A percentile compares a stretch with the other conserved stretches of the same genome.
These are phyloP conservation scores for Epinephelus coioides DNA, from an alignment of 2,797 vertebrate genomes.

Conservation along the genomic window DNA sequence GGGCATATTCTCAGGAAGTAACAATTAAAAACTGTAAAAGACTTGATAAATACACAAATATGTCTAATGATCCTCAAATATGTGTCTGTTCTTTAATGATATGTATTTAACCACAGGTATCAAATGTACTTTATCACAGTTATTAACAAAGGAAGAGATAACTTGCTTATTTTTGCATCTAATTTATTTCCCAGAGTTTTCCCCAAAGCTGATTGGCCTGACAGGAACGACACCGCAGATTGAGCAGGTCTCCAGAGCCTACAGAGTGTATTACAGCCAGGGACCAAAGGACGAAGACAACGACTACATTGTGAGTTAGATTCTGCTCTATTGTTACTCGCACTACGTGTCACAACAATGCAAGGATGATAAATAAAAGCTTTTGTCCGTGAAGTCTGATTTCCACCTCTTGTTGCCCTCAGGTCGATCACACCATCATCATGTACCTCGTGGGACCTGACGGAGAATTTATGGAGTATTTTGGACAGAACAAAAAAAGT, in stretches of 20 bases:
- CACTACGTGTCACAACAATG: fast-evolving
- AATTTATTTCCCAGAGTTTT: constrained; percentile 89
- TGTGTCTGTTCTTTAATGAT: not conserved
- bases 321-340: not conserved
- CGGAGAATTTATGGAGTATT: constrained; percentile 94
- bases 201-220: constrained; percentile 94
- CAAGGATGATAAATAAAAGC: too few species aligned
- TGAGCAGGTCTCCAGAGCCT: constrained; percentile 91
- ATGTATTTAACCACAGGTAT: too few species aligned
- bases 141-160: not conserved
- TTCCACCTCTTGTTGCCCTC: not conserved
- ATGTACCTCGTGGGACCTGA: constrained; percentile 97
- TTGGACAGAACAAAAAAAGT: constrained; percentile 93
- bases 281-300: constrained; percentile 97
- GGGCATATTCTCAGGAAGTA: not conserved
- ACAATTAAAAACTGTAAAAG: not conserved
- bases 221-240: constrained; percentile 90
- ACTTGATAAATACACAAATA: too few species aligned
- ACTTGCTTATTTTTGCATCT: not conserved
- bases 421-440: constrained; percentile 99
- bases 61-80: not conserved
- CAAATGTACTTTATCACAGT: too few species aligned
- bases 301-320: constrained; percentile 96
- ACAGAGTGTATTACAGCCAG: constrained; percentile 95
- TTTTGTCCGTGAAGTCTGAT: not conserved